These are phyloP conservation scores for Idris sp. DNA, from an alignment of 1,140 invertebrate genomes.

Conservation along the genomic window DNA sequence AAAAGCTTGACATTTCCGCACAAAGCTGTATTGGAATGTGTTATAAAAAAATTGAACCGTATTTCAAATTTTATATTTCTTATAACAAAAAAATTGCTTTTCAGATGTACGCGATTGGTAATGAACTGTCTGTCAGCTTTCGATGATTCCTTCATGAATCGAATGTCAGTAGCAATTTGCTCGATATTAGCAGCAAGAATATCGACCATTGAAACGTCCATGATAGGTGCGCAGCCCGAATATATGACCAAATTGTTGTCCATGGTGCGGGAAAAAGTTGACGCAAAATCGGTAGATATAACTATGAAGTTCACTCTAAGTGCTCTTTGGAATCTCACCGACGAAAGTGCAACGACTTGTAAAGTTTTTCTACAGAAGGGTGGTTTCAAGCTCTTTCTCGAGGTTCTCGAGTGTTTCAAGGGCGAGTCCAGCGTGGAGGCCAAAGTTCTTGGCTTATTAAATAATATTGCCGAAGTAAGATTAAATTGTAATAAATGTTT, in stretches of 20 bases:
- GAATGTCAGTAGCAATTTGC: slow-evolving; percentile 91
- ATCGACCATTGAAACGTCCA: slow-evolving; percentile 85
- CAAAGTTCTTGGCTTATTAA: slow-evolving; percentile 88
- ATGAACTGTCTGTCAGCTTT: slow-evolving; percentile 87
- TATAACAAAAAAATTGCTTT: too few species aligned
- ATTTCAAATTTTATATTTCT: too few species aligned
- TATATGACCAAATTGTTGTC: slow-evolving; percentile 87
- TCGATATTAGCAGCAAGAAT: slow-evolving; percentile 87
- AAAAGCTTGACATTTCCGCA: too few species aligned
- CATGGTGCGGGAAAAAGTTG: slow-evolving; percentile 84
- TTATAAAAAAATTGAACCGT: too few species aligned
- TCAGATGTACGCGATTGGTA: slow-evolving; percentile 85
- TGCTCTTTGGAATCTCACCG: slow-evolving; percentile 90
- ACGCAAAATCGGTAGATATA: slow-evolving; percentile 82
- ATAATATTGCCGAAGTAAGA: slow-evolving; percentile 89
- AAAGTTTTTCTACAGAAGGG: slow-evolving; percentile 85
- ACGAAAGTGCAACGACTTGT: slow-evolving; percentile 86
- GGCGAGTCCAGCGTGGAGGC: slow-evolving; percentile 85
- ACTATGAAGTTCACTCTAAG: slow-evolving; percentile 90
- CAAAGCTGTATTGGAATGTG: too few species aligned
- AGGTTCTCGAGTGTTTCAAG: slow-evolving; percentile 83
- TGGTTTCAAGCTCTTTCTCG: slow-evolving; percentile 85
- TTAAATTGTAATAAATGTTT: too few species aligned
- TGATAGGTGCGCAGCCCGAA: slow-evolving; percentile 83
- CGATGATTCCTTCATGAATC: slow-evolving; percentile 86